Base-by-base conservation (phyloP, 2,113 vertebrate species). In the Rhynchopsitta pachyrhyncha region DNA sequence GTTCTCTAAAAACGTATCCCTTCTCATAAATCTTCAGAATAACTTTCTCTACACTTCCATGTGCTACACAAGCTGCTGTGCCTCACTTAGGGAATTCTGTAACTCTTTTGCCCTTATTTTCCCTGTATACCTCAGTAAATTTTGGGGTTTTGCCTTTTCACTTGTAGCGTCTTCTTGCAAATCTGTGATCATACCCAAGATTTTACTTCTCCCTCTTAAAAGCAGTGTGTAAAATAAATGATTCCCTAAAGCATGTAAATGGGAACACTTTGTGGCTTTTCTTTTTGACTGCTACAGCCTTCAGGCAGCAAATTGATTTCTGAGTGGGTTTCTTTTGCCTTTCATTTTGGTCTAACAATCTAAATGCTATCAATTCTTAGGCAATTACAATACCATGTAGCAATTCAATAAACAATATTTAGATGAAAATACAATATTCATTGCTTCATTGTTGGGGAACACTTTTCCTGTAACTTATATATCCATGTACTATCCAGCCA, bases 21-120 rank as follows among this genome's bases (percentile, higher is more conserved):
- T 39, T 86, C 46, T 93, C 46, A 60, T 75, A 78, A 93, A 76
- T 93, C 68, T 93, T 92, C 27, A 60, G n/a, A 90, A 84, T 75
- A 85, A 79, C 81, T 87, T 88, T 31, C 41, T 66, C 28, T 73
- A 0, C 47, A 11, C 28, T 91, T 90, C n/a, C 39, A 18, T 71
- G 60, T 44, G 82, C 68, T 75, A 15, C n/a, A 60, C 31, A 92
- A 68, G 52, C 35, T 66, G 62, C 87, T 90, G 47, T 33, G 77
- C 17, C 39, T 90, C 37, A 27, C 33, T 82, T 39, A 29, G 14
- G 78, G 27, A 62, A 37, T 17, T 84, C 28, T 66, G 0, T 70
- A 83, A 67, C n/a, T 77, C 49, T 75, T 78, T 59, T 69, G 69
- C 41, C 41, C 74, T 82, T 16, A 10, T 88, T 90, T 87, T 83